Percentiles rank a stretch among this genome's conserved stretches.
Evolutionary conservation across 2,113 vertebrate genomes (phyloP).

Genomic region (Gymnorhina tibicen): DNA sequence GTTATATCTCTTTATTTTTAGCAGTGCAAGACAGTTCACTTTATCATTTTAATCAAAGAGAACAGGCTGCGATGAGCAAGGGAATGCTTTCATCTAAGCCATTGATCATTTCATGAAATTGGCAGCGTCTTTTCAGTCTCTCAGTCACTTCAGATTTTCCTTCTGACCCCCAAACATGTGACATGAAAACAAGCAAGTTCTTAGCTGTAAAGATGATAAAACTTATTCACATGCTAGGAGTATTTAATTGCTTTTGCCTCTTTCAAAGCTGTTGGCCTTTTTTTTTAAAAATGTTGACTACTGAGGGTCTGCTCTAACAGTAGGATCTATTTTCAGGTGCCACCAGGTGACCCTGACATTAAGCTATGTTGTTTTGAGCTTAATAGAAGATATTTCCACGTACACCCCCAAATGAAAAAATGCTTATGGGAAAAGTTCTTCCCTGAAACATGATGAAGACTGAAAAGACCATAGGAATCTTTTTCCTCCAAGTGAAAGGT

Average conservation of each 20-base stretch:
- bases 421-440: not conserved
- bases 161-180: not conserved
- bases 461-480: not conserved
- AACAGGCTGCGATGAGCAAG: not conserved
- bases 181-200: not conserved
- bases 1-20: not conserved
- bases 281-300: not conserved
- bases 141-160: not conserved
- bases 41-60: conserved; percentile 10
- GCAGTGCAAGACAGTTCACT: not conserved
- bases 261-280: not conserved
- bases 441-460: not conserved
- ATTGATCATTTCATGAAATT: not conserved
- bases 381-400: not conserved
- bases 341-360: not conserved
- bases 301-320: not conserved
- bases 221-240: not conserved
- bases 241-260: not conserved
- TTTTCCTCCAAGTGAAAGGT: not conserved
- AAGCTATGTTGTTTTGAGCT: not conserved
- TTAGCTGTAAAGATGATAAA: not conserved
- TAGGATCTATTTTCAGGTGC: not conserved
- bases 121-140: not conserved
- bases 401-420: rapidly evolving
- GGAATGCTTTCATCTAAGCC: not conserved